Base-by-base conservation (phyloP, 37 sponge, comb jelly and placozoan genomes). In the Hormiphora californensis region DNA sequence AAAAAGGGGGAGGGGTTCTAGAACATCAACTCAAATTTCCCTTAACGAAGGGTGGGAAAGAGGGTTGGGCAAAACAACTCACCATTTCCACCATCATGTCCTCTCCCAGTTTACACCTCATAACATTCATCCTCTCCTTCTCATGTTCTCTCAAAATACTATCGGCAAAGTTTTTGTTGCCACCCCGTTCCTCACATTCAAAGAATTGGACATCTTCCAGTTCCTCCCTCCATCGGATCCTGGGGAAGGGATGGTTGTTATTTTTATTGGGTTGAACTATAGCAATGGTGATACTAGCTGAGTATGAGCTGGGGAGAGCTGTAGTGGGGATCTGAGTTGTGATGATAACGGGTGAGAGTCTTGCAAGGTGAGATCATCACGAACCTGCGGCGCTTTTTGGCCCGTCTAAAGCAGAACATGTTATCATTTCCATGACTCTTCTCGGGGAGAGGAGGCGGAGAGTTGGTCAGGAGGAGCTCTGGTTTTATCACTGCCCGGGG, bases 31-130 rank as follows among this genome's bases (percentile, higher is more conserved):
- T n/a, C n/a, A n/a, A n/a, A n/a, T n/a, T 40, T 41, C 43, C 81
- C 81, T 43, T 21, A 46, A 46, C 2, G 23, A 23, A 43, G 40
- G 81, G 7, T 30, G 25, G 3, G 3, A 30, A 19, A 4, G 25
- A 30, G 28, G 25, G 23, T 8, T 12, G 51, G 12, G 8, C 8
- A 46, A 15, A 8, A 46, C 8, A 12, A 59, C 68, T 32, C 23
- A 73, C 81, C 81, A 73, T 73, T 40, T 73, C 81, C 5, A 73
- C 81, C 81, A 73, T 73, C 81, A 73, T 73, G 46, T 73, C 81
- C 25, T 73, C 81, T 5, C 44, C 81, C 25, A 73, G 32, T 19
- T 46, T 73, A 30, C 81, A 43, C 46, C 81, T 38, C 2, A 33
- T 22, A 27, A 32, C 35, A 28, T n/a, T n/a, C 44, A 12, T 22